Evolutionary conservation across 2,797 vertebrate genomes (phyloP).

Genomic region (Hydrophis major): DNA sequence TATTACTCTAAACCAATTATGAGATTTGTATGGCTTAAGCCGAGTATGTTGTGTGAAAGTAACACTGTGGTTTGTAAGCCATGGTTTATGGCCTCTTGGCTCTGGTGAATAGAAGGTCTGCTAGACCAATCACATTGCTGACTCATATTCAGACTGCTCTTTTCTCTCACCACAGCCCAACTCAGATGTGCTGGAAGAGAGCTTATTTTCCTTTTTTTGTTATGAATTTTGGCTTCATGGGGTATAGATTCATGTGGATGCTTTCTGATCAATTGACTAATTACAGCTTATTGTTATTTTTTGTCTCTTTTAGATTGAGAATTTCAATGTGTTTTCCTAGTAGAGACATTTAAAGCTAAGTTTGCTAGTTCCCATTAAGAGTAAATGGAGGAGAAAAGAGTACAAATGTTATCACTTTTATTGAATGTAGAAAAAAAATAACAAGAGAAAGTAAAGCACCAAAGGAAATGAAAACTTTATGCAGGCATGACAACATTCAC

Average conservation of each 20-base stretch:
- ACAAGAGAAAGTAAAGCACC: not conserved
- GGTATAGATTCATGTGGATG: not conserved
- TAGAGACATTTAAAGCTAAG: conserved; percentile 1
- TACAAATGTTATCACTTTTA: conserved; percentile 9
- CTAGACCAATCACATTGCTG: not conserved
- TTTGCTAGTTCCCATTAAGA: not conserved
- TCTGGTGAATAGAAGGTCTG: not conserved
- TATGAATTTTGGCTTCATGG: not conserved
- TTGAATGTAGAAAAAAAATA: conserved; percentile 18
- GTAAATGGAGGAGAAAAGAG: not conserved
- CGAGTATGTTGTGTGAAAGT: not conserved
- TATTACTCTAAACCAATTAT: not conserved
- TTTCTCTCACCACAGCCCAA: not conserved
- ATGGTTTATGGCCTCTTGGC: not conserved
- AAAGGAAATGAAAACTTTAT: not conserved
- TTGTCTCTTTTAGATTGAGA: not conserved
- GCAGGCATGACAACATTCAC: not conserved
- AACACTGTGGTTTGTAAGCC: not conserved
- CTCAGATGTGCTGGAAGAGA: not conserved
- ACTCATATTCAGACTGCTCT: not conserved
- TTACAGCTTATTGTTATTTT: not conserved
- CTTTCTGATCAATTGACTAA: not conserved
- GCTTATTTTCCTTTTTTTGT: not conserved
- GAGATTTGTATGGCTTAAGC: not conserved
- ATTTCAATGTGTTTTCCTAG: not conserved